Percentiles rank a stretch among this genome's conserved stretches.
These are phyloP conservation scores for Zaprionus ornatus DNA, from an alignment of 1,140 invertebrate genomes.

Conservation along the genomic window DNA sequence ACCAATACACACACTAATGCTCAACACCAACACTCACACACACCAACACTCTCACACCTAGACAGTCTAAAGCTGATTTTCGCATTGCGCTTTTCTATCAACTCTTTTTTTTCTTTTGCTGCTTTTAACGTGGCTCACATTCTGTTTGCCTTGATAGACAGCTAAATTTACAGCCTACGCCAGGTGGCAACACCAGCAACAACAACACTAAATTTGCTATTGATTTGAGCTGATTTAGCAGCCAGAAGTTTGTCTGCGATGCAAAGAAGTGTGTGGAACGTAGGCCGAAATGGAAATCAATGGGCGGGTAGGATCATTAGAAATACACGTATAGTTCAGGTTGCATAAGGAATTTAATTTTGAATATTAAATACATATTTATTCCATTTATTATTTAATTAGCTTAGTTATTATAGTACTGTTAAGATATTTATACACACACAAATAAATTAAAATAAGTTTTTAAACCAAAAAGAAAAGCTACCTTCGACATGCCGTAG, in stretches of 20 bases:
- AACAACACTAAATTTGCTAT: slow-evolving; percentile 17
- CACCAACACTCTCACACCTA: slow-evolving; percentile 26
- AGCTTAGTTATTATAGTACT: no score
- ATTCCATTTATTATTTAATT: no score
- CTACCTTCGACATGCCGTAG: no score
- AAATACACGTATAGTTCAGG: neutral
- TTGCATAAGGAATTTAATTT: no score
- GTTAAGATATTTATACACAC: no score
- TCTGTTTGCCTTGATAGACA: slow-evolving; percentile 56
- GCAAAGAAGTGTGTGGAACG: neutral
- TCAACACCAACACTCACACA: slow-evolving; percentile 47
- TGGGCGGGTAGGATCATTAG: neutral
- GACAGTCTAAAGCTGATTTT: slow-evolving; percentile 16
- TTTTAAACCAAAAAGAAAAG: no score
- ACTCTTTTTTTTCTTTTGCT: slow-evolving; percentile 39
- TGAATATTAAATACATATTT: no score
- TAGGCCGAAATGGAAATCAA: neutral
- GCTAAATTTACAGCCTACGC: slow-evolving; percentile 39
- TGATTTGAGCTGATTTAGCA: slow-evolving; percentile 25
- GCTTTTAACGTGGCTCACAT: slow-evolving; percentile 68
- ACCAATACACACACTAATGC: slow-evolving; percentile 26
- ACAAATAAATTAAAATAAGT: no score
- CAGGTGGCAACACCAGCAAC: slow-evolving; percentile 42
- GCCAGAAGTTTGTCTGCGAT: slow-evolving; percentile 9
- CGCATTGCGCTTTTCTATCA: slow-evolving; percentile 59